Base-by-base conservation (phyloP, 2,888 invertebrate species). In the Tachina fera region DNA sequence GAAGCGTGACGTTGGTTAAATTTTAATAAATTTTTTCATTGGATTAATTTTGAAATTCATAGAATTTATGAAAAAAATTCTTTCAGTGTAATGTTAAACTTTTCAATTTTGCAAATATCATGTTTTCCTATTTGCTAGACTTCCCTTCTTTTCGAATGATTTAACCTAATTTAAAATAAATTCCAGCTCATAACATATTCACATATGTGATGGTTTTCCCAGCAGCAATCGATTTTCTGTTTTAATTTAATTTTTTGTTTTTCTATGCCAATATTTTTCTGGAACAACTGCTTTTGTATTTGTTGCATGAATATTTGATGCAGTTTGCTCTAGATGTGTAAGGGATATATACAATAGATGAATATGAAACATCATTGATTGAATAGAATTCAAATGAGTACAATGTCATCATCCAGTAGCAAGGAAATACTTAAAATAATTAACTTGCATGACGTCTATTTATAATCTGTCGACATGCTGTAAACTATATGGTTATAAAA, bases 391-490 rank as follows among this genome's bases (percentile, higher is more conserved):
- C 22, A 31, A 67, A 80, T 72, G 67, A 72, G 71, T 67, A 60
- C 80, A 84, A 76, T 84, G 84, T 80, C 80, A 80, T 11, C 47
- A 80, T 11, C 47, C 61, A 56, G 58, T 39, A 41, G 19, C 11
- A 19, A 19, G n/a, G 6, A 75, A 61, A 41, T 43, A 81, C 77
- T 84, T 70, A 76, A 81, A 81, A 74, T 76, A 56, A 79, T 71
- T 80, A 61, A 77, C 70, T 81, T 81, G 61, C 67, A 72, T 61
- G 53, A 16, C 16, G 47, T 49, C 41, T 65, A 31, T 47, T 47
- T 22, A 31, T 49, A 47, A 65, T 47, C n/a, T 6, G 22, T 31
- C 19, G 14, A 47, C 5, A 31, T 6, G 6, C 5, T 61, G 41
- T 41, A 41, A 41, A 39, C 16, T 39, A 19, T 10, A 13, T 11